Conservation (phyloP, 2,888 invertebrate genomes). For the Drosophila melanosoma region DNA sequence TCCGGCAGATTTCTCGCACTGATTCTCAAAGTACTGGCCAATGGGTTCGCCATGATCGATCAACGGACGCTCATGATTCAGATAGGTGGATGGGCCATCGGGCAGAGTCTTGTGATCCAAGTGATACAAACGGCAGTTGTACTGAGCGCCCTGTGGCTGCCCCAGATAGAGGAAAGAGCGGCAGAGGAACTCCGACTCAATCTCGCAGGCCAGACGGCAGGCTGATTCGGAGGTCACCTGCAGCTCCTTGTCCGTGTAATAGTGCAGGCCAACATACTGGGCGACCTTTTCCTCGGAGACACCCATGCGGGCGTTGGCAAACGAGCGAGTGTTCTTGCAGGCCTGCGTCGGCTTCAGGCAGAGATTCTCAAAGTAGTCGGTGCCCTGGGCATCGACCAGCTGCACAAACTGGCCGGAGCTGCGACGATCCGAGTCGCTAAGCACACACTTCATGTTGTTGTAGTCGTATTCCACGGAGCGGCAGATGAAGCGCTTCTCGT, state of each 20-base stretch:
- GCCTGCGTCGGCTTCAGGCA: constrained; percentile 95
- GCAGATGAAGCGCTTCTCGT: constrained; percentile 96
- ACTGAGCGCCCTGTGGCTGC: constrained; percentile 89
- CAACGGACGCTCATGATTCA: constrained; percentile 94
- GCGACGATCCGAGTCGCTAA: constrained; percentile 95
- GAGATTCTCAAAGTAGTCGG: constrained; percentile 95
- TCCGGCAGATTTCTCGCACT: constrained; percentile 89
- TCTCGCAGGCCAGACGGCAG: constrained; percentile 95
- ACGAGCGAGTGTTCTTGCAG: constrained; percentile 93
- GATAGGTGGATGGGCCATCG: constrained; percentile 95
- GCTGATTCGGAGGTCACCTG: constrained; percentile 95
- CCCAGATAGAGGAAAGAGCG: constrained; percentile 91
- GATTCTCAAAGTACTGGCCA: constrained; percentile 95
- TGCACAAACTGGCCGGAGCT: constrained; percentile 95
- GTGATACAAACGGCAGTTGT: constrained; percentile 96
- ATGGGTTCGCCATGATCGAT: constrained; percentile 96
- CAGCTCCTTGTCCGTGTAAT: constrained; percentile 96
- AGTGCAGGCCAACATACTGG: constrained; percentile 95
- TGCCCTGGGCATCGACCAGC: constrained; percentile 92
- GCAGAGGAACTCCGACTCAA: constrained; percentile 96
- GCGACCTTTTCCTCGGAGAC: constrained; percentile 96
- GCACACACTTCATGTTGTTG: constrained; percentile 95
- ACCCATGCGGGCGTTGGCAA: constrained; percentile 93
- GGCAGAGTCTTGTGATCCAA: constrained; percentile 96
- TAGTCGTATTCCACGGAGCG: constrained; percentile 97